Conservation (phyloP, 1,140 invertebrate species). For the Drosophila pseudoananassae region DNA sequence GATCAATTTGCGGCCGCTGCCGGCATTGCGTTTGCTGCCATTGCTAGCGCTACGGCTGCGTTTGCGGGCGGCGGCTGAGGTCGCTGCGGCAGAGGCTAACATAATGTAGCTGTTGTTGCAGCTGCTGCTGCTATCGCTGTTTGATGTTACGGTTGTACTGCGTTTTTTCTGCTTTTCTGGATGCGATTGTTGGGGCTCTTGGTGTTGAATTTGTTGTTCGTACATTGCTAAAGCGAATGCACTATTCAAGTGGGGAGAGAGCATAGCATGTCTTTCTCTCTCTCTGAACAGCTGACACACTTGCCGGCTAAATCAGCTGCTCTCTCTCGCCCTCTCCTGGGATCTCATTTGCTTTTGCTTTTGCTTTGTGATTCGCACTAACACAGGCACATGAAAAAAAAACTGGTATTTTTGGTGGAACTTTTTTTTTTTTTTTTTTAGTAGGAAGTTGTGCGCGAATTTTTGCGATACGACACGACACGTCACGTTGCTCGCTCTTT, state of each 20-base stretch:
- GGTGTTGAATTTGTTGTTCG: slow-evolving; percentile 29
- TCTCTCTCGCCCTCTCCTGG: slow-evolving; percentile 19
- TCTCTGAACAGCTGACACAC: slow-evolving; percentile 66
- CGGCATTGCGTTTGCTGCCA: slow-evolving; percentile 66
- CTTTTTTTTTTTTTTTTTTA: slow-evolving; percentile 28
- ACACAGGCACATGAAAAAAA: slow-evolving; percentile 36
- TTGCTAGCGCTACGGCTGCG: slow-evolving; percentile 71
- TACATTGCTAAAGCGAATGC: slow-evolving; percentile 49
- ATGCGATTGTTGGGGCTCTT: slow-evolving; percentile 10
- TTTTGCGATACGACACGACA: slow-evolving; percentile 65
- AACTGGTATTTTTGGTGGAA: slow-evolving; percentile 18
- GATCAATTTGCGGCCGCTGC: slow-evolving; percentile 70
- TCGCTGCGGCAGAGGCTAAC: slow-evolving; percentile 66
- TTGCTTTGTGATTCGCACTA: slow-evolving; percentile 20
- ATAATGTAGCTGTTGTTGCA: slow-evolving; percentile 45
- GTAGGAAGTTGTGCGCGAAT: slow-evolving; percentile 71
- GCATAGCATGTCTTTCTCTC: slow-evolving; percentile 22
- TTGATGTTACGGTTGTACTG: slow-evolving; percentile 15
- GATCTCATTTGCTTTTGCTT: background rate
- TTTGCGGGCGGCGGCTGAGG: slow-evolving; percentile 60
- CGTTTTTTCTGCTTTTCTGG: slow-evolving; percentile 9
- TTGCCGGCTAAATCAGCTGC: slow-evolving; percentile 79
- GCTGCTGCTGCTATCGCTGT: slow-evolving; percentile 27
- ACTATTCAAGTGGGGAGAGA: slow-evolving; percentile 19
- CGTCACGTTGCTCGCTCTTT: slow-evolving; percentile 81